Conservation (phyloP, 2,113 vertebrate species). For the Ptychochromis oligacanthus region DNA sequence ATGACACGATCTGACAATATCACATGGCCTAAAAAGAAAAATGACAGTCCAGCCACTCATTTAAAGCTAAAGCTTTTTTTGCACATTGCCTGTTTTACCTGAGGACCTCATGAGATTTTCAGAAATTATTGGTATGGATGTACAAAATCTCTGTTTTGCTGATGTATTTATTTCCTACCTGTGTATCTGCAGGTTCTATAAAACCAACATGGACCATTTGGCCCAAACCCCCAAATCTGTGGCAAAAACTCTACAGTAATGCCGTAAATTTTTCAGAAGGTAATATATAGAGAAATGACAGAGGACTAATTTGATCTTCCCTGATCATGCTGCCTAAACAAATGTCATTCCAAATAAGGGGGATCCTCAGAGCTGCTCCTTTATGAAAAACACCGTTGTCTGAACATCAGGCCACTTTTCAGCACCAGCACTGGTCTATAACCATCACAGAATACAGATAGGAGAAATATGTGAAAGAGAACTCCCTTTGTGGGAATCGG, state of each 20-base stretch:
- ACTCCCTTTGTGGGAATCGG: no score
- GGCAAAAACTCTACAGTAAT: neutral
- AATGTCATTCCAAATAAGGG: no score
- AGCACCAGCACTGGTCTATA: no score
- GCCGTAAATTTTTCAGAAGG: neutral
- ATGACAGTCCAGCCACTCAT: conserved; percentile 8
- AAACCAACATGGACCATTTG: neutral
- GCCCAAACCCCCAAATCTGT: neutral
- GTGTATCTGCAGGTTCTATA: neutral
- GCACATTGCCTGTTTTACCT: neutral
- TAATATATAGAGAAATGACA: neutral
- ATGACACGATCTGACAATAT: neutral
- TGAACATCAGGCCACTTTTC: no score
- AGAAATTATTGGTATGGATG: neutral
- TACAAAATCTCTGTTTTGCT: conserved; percentile 3
- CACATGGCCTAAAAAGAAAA: neutral
- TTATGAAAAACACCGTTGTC: no score
- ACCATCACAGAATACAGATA: no score
- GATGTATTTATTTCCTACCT: neutral
- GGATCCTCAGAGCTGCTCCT: no score
- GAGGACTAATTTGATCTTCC: neutral
- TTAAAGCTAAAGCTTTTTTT: conserved; percentile 10
- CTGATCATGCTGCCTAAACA: no score
- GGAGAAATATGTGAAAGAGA: no score
- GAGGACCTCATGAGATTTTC: conserved; percentile 1